phyloP scores from a whole-genome alignment of 1,140 invertebrate genomes.

The Hyles euphorbiae region DNA sequence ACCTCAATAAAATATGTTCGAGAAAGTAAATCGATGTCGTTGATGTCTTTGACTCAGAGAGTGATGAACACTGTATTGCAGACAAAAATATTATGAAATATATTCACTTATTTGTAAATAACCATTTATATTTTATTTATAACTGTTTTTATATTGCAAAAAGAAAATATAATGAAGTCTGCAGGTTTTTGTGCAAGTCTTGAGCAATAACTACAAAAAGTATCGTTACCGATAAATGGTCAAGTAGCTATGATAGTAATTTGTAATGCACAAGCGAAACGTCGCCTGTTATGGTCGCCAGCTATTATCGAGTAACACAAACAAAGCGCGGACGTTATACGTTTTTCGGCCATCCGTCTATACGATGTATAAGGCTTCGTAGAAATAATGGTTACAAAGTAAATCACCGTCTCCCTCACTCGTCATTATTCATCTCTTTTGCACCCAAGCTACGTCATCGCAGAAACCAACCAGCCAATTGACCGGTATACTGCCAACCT shows the following conservation, averaged over 20 bases:
- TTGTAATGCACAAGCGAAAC: conserved; percentile 30
- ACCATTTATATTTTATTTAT: too few species aligned
- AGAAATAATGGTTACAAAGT: conserved; percentile 58
- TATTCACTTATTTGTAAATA: too few species aligned
- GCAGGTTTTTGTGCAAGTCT: too few species aligned
- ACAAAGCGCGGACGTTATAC: conserved; percentile 66
- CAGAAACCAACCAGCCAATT: conserved; percentile 72
- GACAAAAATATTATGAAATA: background rate
- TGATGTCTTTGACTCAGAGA: conserved; percentile 31
- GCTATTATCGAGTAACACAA: conserved; percentile 42
- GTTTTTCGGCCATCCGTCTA: conserved; percentile 68
- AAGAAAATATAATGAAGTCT: too few species aligned
- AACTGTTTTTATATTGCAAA: too few species aligned
- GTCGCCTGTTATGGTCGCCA: conserved; percentile 48
- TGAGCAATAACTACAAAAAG: too few species aligned
- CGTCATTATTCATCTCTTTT: conserved; percentile 34
- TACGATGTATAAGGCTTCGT: conserved; percentile 65
- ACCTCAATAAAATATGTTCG: background rate
- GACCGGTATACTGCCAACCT: conserved; percentile 73
- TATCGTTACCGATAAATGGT: too few species aligned
- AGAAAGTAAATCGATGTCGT: conserved; percentile 10
- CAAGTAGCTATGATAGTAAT: conserved; percentile 4
- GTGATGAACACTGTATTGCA: conserved; percentile 15
- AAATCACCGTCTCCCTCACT: conserved; percentile 32
- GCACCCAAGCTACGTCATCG: conserved; percentile 61